Percentiles rank a stretch among this genome's conserved stretches.
phyloP scores from a whole-genome alignment of 2,797 vertebrate species.

The Lithobates pipiens region DNA sequence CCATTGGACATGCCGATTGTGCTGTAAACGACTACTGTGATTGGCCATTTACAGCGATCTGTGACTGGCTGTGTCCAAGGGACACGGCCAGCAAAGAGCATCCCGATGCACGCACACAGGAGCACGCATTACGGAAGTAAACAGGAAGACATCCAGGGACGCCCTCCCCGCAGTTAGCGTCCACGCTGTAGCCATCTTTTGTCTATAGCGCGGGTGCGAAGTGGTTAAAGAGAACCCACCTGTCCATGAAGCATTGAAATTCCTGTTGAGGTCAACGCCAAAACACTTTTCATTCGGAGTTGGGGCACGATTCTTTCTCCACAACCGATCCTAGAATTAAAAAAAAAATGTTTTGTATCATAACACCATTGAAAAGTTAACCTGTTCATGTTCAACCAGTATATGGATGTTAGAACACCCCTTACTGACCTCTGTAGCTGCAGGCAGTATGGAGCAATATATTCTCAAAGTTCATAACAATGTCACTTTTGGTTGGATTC shows the following conservation, averaged over 20 bases:
- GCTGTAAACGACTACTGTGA: no score
- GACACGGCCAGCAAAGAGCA: no score
- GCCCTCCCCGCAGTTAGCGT: no score
- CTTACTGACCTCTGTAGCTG: not conserved
- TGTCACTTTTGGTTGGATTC: no score
- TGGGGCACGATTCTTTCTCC: constrained; percentile 85
- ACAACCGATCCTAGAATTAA: constrained; percentile 80
- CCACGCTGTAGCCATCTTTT: no score
- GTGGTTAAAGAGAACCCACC: constrained; percentile 78
- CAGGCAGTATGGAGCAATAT: not conserved
- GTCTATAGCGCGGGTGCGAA: no score
- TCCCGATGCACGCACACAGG: no score
- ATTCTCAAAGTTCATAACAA: not conserved
- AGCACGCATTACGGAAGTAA: no score
- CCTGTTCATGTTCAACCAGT: not conserved
- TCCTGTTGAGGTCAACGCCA: constrained; percentile 87
- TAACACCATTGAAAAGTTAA: not conserved
- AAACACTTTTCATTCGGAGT: constrained; percentile 72
- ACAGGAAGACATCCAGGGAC: no score
- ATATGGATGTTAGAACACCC: not conserved
- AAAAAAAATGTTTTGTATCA: not conserved
- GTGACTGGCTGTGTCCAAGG: no score
- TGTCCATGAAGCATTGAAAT: constrained; percentile 85
- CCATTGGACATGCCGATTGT: no score
- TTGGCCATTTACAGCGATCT: no score